Evolutionary conservation across 2,888 invertebrate species (phyloP).

Genomic region (Eristalis arbustorum): DNA sequence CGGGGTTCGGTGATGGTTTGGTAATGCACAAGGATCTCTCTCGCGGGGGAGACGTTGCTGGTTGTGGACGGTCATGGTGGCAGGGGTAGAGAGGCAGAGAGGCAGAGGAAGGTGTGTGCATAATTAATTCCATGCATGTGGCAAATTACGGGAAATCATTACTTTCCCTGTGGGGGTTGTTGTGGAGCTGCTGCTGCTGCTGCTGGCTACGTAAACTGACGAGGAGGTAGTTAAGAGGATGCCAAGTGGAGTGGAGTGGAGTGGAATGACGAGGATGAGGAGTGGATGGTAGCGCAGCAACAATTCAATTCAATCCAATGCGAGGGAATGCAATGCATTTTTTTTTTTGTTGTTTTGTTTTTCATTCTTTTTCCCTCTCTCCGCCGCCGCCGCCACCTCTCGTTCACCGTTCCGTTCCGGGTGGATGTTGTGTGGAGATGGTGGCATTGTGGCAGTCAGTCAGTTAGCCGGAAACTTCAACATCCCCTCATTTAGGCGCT

Average conservation of each 20-base stretch:
- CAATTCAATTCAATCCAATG: slow-evolving; percentile 25
- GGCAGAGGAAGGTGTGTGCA: slow-evolving; percentile 50
- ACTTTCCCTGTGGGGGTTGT: slow-evolving; percentile 55
- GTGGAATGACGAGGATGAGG: neutral
- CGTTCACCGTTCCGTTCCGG: neutral
- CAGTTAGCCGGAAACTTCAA: slow-evolving; percentile 68
- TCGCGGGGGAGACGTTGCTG: too few species aligned
- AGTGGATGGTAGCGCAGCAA: neutral
- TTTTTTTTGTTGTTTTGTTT: slow-evolving; percentile 27
- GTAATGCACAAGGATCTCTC: slow-evolving; percentile 53
- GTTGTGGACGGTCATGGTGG: neutral
- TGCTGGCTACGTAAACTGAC: slow-evolving; percentile 30
- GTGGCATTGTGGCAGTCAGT: slow-evolving; percentile 65
- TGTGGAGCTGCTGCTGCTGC: neutral
- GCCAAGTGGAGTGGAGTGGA: neutral
- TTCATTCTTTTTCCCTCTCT: slow-evolving; percentile 26
- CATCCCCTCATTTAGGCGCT: slow-evolving; percentile 62
- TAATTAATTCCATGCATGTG: slow-evolving; percentile 73
- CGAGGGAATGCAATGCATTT: slow-evolving; percentile 35
- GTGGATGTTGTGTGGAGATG: neutral
- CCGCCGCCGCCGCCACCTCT: neutral
- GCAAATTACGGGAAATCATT: slow-evolving; percentile 74
- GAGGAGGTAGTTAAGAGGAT: neutral
- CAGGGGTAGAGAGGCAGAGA: neutral
- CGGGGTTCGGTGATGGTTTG: too few species aligned